Base-by-base conservation (phyloP, 1,140 invertebrate genomes). In the Stratiolaelaps scimitus region DNA sequence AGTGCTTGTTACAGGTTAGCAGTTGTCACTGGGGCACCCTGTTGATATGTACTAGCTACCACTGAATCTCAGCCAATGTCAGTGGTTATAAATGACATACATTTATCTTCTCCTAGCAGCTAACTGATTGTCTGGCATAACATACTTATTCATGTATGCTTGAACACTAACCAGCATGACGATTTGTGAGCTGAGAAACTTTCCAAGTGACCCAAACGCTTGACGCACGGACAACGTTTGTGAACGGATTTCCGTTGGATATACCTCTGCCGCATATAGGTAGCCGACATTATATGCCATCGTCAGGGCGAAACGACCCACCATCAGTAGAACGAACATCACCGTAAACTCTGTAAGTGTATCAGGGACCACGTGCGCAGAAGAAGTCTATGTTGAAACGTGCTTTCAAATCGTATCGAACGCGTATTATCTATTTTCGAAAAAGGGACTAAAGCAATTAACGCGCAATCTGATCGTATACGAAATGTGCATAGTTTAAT, bases 281-380 rank as follows among this genome's bases (percentile, higher is more conserved):
- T 91, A 79, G 0, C 87, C 87, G 65, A 91, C 89, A 73, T 90
- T 91, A 74, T 89, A 90, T 0, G 87, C 86, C 34, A 89, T 87
- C 70, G 89, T 91, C 17, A 90, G 83, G 67, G 83, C 84, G 69
- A 91, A 88, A 29, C 89, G 77, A 1, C 87, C 87, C 17, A 85
- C 74, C 69, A 92, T 85, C 23, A 68, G 65, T 28, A 67, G 40
- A 13, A 46, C 34, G 30, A 67, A 67, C 28, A 40, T 44, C 23
- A 68, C 26, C 13, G 34, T 26, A 23, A 60, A 60, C 15, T 26
- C 53, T 60, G 53, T 19, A 48, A 48, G 10, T 26, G n/a, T 15
- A 60, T n/a, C 26, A 2, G 26, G 23, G 23, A 60, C n/a, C 6
- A 40, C 4, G 34, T 6, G 10, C 34, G 4, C 34, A 40, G 34